phyloP scores from a whole-genome alignment of 1,140 invertebrate species.

The Caenorhabditis remanei region DNA sequence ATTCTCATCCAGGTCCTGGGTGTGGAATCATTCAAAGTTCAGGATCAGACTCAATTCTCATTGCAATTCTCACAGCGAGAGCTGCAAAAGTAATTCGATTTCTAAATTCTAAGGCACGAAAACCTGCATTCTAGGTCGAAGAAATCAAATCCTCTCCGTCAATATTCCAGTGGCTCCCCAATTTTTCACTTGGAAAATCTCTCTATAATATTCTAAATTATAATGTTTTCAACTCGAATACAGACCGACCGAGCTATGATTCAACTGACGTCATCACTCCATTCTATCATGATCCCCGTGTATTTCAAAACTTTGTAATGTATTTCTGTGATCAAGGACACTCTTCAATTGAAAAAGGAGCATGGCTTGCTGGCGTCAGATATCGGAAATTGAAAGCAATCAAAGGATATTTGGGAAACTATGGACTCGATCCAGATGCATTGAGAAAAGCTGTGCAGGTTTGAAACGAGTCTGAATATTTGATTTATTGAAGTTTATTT shows the following conservation, averaged over 20 bases:
- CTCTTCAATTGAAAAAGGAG: constrained; percentile 92
- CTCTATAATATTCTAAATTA: not conserved
- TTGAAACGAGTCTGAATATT: constrained; percentile 33
- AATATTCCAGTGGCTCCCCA: not conserved
- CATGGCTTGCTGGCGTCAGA: constrained; percentile 84
- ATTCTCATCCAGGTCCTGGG: constrained; percentile 84
- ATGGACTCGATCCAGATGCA: constrained; percentile 63
- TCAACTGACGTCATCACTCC: constrained; percentile 89
- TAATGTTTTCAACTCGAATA: not conserved
- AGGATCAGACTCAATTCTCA: not conserved
- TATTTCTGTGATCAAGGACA: constrained; percentile 92
- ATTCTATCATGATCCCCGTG: constrained; percentile 81
- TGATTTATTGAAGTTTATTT: not conserved
- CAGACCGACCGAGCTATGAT: not conserved
- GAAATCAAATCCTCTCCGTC: not conserved
- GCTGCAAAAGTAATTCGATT: not conserved
- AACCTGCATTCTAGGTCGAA: not conserved
- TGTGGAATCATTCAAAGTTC: constrained; percentile 85
- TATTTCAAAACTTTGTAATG: constrained; percentile 86
- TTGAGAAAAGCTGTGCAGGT: constrained; percentile 74
- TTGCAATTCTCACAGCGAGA: constrained; percentile 1
- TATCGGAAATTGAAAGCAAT: constrained; percentile 75
- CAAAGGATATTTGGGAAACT: constrained; percentile 69
- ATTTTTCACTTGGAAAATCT: not conserved
- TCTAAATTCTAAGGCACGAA: no score